Percentiles rank a stretch among this genome's conserved stretches.
These are phyloP conservation scores for Ornithoptera priamus DNA, from an alignment of 2,888 invertebrate genomes.

Conservation along the genomic window DNA sequence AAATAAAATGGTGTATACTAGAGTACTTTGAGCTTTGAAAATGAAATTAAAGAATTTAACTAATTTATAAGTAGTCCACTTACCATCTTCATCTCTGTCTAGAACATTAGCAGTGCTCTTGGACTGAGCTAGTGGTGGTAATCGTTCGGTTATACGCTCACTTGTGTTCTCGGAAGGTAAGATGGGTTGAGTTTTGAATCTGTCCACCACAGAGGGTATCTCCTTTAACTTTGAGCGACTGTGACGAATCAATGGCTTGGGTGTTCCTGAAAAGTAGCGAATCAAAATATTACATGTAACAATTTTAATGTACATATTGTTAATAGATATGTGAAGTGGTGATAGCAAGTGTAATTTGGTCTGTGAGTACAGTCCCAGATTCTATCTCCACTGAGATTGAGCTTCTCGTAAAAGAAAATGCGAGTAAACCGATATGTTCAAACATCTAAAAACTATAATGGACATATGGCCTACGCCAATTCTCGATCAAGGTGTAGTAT, in stretches of 20 bases:
- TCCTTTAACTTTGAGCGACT: conserved; percentile 72
- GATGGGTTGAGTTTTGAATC: conserved; percentile 87
- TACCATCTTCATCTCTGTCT: conserved; percentile 78
- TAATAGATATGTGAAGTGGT: not conserved
- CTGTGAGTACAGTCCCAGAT: too few species aligned
- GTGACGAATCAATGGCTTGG: conserved; percentile 72
- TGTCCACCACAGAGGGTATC: conserved; percentile 64
- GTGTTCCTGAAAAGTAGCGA: conserved; percentile 63
- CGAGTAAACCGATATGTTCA: too few species aligned
- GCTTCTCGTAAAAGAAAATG: too few species aligned
- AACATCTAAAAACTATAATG: too few species aligned
- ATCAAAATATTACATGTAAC: not conserved
- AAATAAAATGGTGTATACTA: conserved; percentile 28
- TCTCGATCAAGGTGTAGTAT: too few species aligned
- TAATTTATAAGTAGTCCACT: conserved; percentile 38
- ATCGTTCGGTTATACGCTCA: conserved; percentile 43
- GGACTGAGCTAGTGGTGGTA: conserved; percentile 63
- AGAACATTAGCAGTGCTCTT: conserved; percentile 71
- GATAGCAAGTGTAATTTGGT: not conserved
- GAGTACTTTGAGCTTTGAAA: conserved; percentile 24
- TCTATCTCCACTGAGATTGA: too few species aligned
- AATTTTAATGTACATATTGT: conserved; percentile 3
- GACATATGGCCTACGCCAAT: too few species aligned
- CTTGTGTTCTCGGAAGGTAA: conserved; percentile 40
- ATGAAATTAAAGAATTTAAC: conserved; percentile 21